Conservation (phyloP, 2,113 vertebrate species). For the Scatophagus argus region DNA sequence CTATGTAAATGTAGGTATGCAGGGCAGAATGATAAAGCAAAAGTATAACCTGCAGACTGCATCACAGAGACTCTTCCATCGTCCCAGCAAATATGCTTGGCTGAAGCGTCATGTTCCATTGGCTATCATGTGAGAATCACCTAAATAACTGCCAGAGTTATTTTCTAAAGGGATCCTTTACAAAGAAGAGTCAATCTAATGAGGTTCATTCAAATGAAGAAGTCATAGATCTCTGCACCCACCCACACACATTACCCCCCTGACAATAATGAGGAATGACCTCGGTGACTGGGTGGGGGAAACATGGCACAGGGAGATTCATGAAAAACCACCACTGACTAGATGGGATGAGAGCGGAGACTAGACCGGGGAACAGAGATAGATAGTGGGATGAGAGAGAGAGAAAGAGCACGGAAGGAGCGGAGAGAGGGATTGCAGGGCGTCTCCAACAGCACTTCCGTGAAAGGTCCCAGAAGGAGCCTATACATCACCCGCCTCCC, state of each 20-base stretch:
- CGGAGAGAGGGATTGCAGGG: conserved; percentile 72
- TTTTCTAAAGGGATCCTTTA: conserved; percentile 82
- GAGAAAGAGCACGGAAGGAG: conserved; percentile 58
- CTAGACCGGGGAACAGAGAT: conserved; percentile 66
- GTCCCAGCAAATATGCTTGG: conserved; percentile 69
- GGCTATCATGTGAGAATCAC: conserved; percentile 76
- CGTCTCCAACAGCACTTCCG: conserved; percentile 74
- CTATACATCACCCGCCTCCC: conserved; percentile 82
- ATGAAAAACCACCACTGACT: conserved; percentile 81
- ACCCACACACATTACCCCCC: conserved; percentile 79
- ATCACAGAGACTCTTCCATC: conserved; percentile 55
- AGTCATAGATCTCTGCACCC: conserved; percentile 84
- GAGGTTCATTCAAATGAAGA: conserved; percentile 84
- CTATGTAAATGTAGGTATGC: conserved; percentile 68
- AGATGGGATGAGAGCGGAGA: conserved; percentile 71
- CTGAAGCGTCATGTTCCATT: conserved; percentile 80
- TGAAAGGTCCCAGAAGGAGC: conserved; percentile 84
- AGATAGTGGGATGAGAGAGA: conserved; percentile 71
- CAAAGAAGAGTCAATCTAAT: conserved; percentile 83
- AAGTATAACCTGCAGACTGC: conserved; percentile 62
- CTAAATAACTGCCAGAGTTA: conserved; percentile 81
- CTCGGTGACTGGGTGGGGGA: conserved; percentile 71
- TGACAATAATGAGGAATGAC: conserved; percentile 87
- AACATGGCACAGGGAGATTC: conserved; percentile 71
- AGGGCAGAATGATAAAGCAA: conserved; percentile 66